Conservation (phyloP, 1,140 invertebrate species). For the Drosophila sturtevanti region DNA sequence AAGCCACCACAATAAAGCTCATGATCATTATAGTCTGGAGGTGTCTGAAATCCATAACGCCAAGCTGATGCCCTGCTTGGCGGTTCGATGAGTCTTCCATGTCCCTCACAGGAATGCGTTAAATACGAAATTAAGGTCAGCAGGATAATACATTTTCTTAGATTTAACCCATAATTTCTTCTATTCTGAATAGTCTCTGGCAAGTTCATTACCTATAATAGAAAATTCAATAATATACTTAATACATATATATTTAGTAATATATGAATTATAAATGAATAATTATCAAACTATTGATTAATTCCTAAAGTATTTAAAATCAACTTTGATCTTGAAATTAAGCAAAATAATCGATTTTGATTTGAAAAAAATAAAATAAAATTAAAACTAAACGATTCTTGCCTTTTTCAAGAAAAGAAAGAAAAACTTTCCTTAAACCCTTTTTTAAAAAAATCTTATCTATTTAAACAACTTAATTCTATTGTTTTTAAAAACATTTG, state of each 20-base stretch:
- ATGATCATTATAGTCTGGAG: conserved; percentile 94
- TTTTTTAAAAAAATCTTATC: not conserved
- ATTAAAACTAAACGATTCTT: no score
- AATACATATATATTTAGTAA: no score
- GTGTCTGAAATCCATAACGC: conserved; percentile 89
- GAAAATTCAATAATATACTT: no score
- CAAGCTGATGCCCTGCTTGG: conserved; percentile 90
- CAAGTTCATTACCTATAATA: not conserved
- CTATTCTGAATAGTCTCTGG: not conserved
- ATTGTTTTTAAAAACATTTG: no score
- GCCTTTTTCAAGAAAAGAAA: no score
- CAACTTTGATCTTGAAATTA: no score
- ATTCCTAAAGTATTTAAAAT: no score
- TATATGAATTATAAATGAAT: no score
- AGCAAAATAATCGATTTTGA: no score
- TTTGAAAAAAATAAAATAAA: no score
- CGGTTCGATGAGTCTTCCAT: conserved; percentile 93
- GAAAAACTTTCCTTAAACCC: not conserved
- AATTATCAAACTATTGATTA: no score
- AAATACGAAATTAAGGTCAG: not conserved
- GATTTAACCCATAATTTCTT: not conserved
- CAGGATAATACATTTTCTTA: not conserved
- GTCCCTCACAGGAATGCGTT: conserved; percentile 80
- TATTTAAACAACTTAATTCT: no score
- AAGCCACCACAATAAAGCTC: conserved; percentile 95